Evolutionary conservation across 64 coral and sea anemone genomes (phyloP), one percentile per base, ranked within the genome.

Genomic region (Dendronephthya gigantea): DNA sequence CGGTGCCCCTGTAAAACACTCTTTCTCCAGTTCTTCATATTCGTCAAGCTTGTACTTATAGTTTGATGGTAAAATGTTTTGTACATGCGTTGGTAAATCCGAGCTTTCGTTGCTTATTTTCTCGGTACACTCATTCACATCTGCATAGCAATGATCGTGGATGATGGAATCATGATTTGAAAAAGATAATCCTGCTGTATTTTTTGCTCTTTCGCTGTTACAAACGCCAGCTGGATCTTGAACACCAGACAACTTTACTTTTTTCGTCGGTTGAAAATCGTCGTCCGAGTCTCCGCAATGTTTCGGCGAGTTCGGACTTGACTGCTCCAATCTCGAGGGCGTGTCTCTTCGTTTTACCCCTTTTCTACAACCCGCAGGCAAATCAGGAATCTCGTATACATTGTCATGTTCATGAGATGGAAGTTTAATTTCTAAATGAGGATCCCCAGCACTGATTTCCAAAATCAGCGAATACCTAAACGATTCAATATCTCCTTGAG

Each of bases 391-490:
- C 13, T 10, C 8, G 68, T 28, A 30, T 74, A 10, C 32, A 13
- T 13, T 12, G 11, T 27, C 32, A 74, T 35, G 32, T 30, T 10
- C n/a, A 11, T 35, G 1, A 30, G 68, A 28, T 27, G n/a, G n/a
- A 11, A 74, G 68, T 28, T 74, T 74, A 22, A 52, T 52, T 2
- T 52, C 50, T 52, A 52, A 52, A 52, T 52, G 50, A 16, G 50
- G 50, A 16, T 52, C 50, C 68, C 68, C 23, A 74, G 68, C n/a
- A 74, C n/a, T 30, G n/a, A 82, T 83, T 13, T 86, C 84, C n/a
- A 90, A 79, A 52, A 90, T 85, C 29, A 86, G 66, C 16, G 49
- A 86, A 39, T 90, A 90, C 1, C 84, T 23, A 31, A 90, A 90
- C 23, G 6, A 39, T 34, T 86, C 50, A 25, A 90, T 86, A 35